A percentile compares a stretch with the other conserved stretches of the same genome.
These are phyloP conservation scores for Dendrophyllia cribrosa DNA, from an alignment of 64 coral and sea anemone species.

Conservation along the genomic window DNA sequence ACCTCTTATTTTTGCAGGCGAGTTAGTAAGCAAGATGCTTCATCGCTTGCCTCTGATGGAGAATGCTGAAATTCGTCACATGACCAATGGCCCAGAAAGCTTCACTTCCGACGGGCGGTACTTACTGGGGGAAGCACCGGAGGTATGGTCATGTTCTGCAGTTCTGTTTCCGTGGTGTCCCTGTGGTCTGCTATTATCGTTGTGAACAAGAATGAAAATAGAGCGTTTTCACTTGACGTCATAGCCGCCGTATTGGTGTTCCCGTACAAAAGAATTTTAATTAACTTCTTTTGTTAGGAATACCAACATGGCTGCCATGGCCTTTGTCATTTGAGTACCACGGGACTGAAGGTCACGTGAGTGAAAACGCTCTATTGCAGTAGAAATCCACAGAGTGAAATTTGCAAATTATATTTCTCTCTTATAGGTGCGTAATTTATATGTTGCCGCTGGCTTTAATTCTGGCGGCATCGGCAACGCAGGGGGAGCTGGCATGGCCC, in stretches of 20 bases:
- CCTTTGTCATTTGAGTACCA: too few relatives aligned
- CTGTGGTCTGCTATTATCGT: too few relatives aligned
- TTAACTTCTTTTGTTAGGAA: too few relatives aligned
- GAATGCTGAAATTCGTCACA: conserved; percentile 85
- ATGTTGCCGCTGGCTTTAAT: conserved; percentile 87
- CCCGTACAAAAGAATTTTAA: too few relatives aligned
- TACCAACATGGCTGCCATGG: too few relatives aligned
- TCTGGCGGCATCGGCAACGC: conserved; percentile 86
- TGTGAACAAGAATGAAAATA: too few relatives aligned
- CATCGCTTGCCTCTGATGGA: conserved; percentile 82
- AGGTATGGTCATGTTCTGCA: conserved; percentile 56
- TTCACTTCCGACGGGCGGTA: conserved; percentile 89
- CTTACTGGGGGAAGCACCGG: conserved; percentile 83
- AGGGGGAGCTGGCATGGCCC: conserved; percentile 81
- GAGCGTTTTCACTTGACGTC: too few relatives aligned
- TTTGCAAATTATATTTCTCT: not conserved
- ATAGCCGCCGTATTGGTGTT: too few relatives aligned
- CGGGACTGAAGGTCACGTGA: too few relatives aligned
- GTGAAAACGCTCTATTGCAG: too few relatives aligned
- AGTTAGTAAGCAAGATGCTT: conserved; percentile 65
- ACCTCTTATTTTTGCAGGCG: conserved; percentile 42
- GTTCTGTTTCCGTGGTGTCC: not conserved
- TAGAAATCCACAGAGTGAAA: too few relatives aligned
- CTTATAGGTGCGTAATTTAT: conserved; percentile 88
- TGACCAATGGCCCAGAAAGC: conserved; percentile 95